Evolutionary conservation across 1,140 invertebrate species (phyloP).

Genomic region (Euborellia annulipes): DNA sequence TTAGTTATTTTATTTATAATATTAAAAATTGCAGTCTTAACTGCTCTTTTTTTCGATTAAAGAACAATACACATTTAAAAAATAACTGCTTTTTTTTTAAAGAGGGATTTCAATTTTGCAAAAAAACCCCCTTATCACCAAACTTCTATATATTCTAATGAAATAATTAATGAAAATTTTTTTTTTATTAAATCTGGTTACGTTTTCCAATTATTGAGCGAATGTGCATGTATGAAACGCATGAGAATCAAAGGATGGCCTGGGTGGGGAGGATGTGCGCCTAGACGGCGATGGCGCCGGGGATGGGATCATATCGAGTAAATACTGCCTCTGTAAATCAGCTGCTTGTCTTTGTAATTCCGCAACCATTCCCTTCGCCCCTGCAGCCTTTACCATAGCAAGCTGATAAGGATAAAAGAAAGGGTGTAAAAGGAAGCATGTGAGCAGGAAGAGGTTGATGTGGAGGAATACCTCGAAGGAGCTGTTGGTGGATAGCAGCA

Average conservation of each 20-base stretch:
- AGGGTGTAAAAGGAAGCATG: slow-evolving; percentile 68
- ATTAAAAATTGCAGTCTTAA: no score
- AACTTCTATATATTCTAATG: no score
- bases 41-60: no score
- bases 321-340: slow-evolving; percentile 86
- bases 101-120: no score
- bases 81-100: no score
- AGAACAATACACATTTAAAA: no score
- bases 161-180: no score
- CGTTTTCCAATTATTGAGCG: slow-evolving; percentile 10
- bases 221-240: no score
- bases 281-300: slow-evolving; percentile 19
- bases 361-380: slow-evolving; percentile 40
- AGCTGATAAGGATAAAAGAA: slow-evolving; percentile 76
- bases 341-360: slow-evolving; percentile 63
- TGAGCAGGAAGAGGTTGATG: slow-evolving; percentile 43
- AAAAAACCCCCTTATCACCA: no score
- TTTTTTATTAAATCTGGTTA: background rate
- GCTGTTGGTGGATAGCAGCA: slow-evolving; percentile 61
- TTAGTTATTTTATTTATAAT: no score
- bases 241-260: slow-evolving; percentile 1
- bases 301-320: slow-evolving; percentile 89
- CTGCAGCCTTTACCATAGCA: slow-evolving; percentile 55
- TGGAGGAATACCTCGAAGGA: slow-evolving; percentile 30
- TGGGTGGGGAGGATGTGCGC: slow-evolving; percentile 1